A percentile compares a stretch with the other conserved stretches of the same genome.
These are phyloP conservation scores for Trichomalopsis sarcophagae DNA, from an alignment of 1,140 invertebrate species.

Conservation along the genomic window DNA sequence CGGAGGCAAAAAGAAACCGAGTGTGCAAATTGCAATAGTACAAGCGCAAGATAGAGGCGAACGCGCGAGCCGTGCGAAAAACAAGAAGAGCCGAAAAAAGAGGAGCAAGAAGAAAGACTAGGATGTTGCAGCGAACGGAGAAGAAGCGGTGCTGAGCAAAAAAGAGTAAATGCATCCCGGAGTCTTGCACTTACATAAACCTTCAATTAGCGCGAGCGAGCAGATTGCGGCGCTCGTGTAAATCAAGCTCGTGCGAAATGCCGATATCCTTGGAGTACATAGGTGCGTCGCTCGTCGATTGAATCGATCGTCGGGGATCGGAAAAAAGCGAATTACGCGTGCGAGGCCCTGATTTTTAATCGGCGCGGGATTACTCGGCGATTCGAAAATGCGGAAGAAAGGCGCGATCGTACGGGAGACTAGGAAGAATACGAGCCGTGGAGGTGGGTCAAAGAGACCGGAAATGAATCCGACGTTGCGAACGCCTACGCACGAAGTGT, in stretches of 20 bases:
- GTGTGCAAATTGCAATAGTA: constrained; percentile 23
- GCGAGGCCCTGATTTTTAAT: constrained; percentile 14
- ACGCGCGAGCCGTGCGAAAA: neutral
- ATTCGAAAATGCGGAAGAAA: constrained; percentile 8
- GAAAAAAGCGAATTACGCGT: neutral
- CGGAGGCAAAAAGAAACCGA: neutral
- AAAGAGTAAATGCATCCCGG: neutral
- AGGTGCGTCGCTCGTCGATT: neutral
- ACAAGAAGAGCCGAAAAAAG: neutral
- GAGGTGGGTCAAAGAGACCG: neutral
- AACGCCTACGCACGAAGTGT: neutral
- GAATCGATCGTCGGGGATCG: neutral
- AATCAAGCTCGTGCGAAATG: constrained; percentile 57
- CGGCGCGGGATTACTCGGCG: neutral
- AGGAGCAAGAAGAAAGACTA: neutral
- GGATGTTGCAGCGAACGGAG: neutral
- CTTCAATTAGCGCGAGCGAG: constrained; percentile 58
- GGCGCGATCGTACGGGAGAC: neutral
- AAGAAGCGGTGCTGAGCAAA: neutral
- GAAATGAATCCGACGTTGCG: neutral
- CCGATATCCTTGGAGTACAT: constrained; percentile 56
- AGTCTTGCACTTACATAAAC: constrained; percentile 52
- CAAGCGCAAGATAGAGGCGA: neutral
- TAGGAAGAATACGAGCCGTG: neutral
- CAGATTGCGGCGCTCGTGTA: constrained; percentile 44